These are phyloP conservation scores for Iphiclides podalirius DNA, from an alignment of 2,888 invertebrate genomes.

Conservation along the genomic window DNA sequence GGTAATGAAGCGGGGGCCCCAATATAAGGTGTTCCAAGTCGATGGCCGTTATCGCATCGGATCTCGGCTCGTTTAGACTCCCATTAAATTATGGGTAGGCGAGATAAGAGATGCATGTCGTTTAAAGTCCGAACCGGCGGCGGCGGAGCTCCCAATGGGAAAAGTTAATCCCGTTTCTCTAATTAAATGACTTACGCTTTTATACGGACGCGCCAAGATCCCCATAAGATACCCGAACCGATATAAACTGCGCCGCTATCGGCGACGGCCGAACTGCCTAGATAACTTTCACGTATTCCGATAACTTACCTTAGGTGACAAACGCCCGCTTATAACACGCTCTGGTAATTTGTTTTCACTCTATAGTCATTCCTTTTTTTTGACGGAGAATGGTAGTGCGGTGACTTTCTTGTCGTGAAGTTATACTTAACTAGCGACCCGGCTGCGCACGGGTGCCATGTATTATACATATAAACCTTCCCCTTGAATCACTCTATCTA, in stretches of 20 bases:
- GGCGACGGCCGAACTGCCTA: background rate
- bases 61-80: constrained; percentile 75
- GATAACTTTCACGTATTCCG: too few relatives aligned
- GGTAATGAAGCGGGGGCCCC: constrained; percentile 55
- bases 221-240: constrained; percentile 43
- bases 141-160: constrained; percentile 42
- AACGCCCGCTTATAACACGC: too few relatives aligned
- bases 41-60: constrained; percentile 71
- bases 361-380: too few relatives aligned
- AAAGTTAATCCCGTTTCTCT: constrained; percentile 53
- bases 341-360: too few relatives aligned
- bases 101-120: constrained; percentile 65
- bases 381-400: too few relatives aligned
- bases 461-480: too few relatives aligned
- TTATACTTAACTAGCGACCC: too few relatives aligned
- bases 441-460: too few relatives aligned
- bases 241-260: constrained; percentile 37
- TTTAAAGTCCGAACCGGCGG: constrained; percentile 50
- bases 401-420: too few relatives aligned
- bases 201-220: constrained; percentile 67
- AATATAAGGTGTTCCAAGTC: constrained; percentile 62
- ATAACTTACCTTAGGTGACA: too few relatives aligned
- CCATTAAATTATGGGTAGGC: constrained; percentile 70
- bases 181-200: constrained; percentile 55
- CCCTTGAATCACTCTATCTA: too few relatives aligned